Percentiles rank a stretch among this genome's conserved stretches.
Conservation (phyloP, 1,140 invertebrate genomes). For the roundworm (Caenorhabditis elegans) region DNA sequence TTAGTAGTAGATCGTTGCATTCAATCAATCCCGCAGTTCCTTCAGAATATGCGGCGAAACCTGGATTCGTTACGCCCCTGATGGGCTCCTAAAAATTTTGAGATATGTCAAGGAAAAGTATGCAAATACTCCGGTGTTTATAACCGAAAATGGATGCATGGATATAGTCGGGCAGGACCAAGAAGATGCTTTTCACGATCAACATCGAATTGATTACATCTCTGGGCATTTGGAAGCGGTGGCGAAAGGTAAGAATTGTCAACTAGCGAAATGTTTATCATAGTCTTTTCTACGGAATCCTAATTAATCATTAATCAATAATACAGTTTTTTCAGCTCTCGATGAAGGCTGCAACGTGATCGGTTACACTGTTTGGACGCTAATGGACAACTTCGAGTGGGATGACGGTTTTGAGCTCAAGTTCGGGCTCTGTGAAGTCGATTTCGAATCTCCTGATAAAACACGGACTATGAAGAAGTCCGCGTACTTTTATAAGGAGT, state of each 20-base stretch:
- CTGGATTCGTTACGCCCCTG: constrained; percentile 45
- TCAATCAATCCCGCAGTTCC: no score
- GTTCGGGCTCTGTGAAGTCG: constrained; percentile 46
- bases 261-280: no score
- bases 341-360: constrained; percentile 73
- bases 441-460: constrained; percentile 36
- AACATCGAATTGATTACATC: constrained; percentile 47
- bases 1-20: constrained; percentile 38
- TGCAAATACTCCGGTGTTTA: constrained; percentile 48
- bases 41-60: constrained; percentile 66
- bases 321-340: constrained; percentile 71
- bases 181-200: constrained; percentile 34
- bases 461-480: constrained; percentile 34
- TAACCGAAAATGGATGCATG: constrained; percentile 57
- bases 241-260: constrained; percentile 6
- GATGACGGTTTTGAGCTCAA: constrained; percentile 64
- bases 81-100: constrained; percentile 46
- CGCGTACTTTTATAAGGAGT: constrained; percentile 31
- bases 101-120: constrained; percentile 52
- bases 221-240: constrained; percentile 45
- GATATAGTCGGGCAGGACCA: constrained; percentile 32
- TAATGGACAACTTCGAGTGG: constrained; percentile 83
- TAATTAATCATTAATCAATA: no score
- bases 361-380: constrained; percentile 77
- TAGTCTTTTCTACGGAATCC: no score